phyloP scores from a whole-genome alignment of 23 tunicate genomes.

The Corella eumyota region DNA sequence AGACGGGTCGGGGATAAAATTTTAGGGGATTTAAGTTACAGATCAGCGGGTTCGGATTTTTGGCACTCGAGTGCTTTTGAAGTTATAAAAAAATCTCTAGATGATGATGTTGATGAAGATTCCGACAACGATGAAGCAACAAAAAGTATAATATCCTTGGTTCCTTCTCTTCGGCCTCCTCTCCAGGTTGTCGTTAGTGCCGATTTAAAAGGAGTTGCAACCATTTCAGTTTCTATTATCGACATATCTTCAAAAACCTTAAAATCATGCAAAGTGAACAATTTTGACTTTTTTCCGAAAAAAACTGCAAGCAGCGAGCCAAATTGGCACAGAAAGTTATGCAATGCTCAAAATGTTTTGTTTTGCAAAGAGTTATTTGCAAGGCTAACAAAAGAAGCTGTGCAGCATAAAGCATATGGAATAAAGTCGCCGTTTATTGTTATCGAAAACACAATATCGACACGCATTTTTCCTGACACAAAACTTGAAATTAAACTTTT shows the following conservation, averaged over 20 bases:
- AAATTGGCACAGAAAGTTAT: conserved; percentile 51
- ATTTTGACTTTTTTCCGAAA: not conserved
- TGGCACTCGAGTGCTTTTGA: conserved; percentile 74
- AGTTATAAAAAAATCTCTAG: conserved; percentile 60
- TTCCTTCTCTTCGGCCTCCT: conserved; percentile 21
- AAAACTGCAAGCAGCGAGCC: conserved; percentile 17
- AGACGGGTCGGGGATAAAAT: conserved; percentile 73
- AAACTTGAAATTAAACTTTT: conserved; percentile 40
- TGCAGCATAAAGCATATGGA: conserved; percentile 35
- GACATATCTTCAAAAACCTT: not conserved
- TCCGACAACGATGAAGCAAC: conserved; percentile 7
- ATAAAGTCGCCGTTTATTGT: conserved; percentile 59
- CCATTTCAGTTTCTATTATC: conserved; percentile 24
- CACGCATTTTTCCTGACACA: conserved; percentile 50
- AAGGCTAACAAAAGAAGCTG: conserved; percentile 66
- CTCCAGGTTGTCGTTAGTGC: conserved; percentile 22
- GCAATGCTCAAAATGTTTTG: conserved; percentile 80
- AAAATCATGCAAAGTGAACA: not conserved
- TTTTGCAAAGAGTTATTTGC: conserved; percentile 71
- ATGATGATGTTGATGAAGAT: conserved; percentile 32
- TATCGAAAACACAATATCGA: conserved; percentile 52
- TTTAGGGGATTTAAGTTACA: conserved; percentile 70
- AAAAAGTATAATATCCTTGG: not conserved
- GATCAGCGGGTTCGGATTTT: conserved; percentile 74
- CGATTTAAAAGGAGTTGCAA: conserved; percentile 26